Percentiles rank a stretch among this genome's conserved stretches.
Conservation (phyloP, 2,888 invertebrate genomes). For the Perithous albicinctus region DNA sequence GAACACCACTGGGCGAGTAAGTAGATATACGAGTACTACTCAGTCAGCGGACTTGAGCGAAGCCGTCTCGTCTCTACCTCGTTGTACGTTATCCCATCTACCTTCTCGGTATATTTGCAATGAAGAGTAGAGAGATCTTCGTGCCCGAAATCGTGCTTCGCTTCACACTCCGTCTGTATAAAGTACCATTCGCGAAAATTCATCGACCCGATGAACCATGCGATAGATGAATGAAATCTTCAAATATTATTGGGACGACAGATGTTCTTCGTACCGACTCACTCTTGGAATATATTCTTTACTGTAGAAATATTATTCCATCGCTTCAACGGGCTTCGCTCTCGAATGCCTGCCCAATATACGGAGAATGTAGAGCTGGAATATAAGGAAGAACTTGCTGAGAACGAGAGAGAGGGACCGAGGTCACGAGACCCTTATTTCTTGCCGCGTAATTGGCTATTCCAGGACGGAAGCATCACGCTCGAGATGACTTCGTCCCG, state of each 20-base stretch:
- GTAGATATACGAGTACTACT: slow-evolving; percentile 64
- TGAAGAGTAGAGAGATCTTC: slow-evolving; percentile 10
- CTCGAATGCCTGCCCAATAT: slow-evolving; percentile 38
- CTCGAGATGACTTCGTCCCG: slow-evolving; percentile 56
- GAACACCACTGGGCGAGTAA: slow-evolving; percentile 50
- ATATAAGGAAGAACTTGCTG: slow-evolving; percentile 28
- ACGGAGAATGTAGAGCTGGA: slow-evolving; percentile 21
- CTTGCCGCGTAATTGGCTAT: slow-evolving; percentile 64
- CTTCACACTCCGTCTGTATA: not conserved
- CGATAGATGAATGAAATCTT: slow-evolving; percentile 28
- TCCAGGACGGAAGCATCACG: slow-evolving; percentile 62
- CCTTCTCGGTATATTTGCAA: slow-evolving; percentile 32
- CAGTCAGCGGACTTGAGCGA: slow-evolving; percentile 55
- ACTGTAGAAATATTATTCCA: slow-evolving; percentile 22
- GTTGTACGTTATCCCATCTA: slow-evolving; percentile 43
- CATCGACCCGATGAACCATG: slow-evolving; percentile 37
- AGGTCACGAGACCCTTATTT: slow-evolving; percentile 59
- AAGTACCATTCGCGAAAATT: slow-evolving; percentile 44
- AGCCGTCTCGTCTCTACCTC: slow-evolving; percentile 45
- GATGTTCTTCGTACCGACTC: not conserved
- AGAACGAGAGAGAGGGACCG: slow-evolving; percentile 27
- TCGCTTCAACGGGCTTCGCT: slow-evolving; percentile 14
- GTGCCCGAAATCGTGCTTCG: slow-evolving; percentile 28
- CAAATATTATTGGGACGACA: slow-evolving; percentile 50
- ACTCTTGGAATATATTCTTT: slow-evolving; percentile 42